phyloP scores from a whole-genome alignment of 2,888 invertebrate species.

The Agrotis exclamationis region DNA sequence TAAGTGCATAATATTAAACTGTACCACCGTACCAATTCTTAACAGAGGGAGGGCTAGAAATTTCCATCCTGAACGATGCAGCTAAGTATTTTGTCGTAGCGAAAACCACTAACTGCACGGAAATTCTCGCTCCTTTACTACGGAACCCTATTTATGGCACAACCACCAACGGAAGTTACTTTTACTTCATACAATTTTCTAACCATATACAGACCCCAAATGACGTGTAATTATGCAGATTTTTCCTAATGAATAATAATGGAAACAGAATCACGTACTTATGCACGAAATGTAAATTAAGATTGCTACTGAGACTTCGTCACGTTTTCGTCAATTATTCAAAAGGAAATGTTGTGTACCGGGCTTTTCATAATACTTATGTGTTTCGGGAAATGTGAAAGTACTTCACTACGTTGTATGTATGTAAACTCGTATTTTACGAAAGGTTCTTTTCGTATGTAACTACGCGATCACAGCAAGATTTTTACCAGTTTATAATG shows the following conservation, averaged over 20 bases:
- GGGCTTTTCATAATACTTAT: constrained; percentile 44
- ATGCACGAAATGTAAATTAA: constrained; percentile 75
- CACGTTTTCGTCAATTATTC: constrained; percentile 67
- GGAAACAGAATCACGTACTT: constrained; percentile 67
- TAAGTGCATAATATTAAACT: constrained; percentile 49
- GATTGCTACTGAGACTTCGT: constrained; percentile 57
- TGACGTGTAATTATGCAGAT: constrained; percentile 71
- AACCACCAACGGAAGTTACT: constrained; percentile 63
- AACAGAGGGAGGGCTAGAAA: constrained; percentile 53
- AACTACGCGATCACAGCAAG: background rate
- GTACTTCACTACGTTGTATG: background rate
- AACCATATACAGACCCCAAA: constrained; percentile 69
- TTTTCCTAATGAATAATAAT: constrained; percentile 66
- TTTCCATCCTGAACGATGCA: constrained; percentile 55
- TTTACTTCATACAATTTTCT: constrained; percentile 63
- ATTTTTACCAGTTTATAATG: constrained; percentile 35
- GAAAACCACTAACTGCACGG: constrained; percentile 78
- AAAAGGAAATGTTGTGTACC: constrained; percentile 60
- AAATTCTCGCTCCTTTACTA: constrained; percentile 71
- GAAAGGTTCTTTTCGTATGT: background rate
- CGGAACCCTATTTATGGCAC: constrained; percentile 69
- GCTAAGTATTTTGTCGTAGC: constrained; percentile 72
- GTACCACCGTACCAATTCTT: constrained; percentile 25
- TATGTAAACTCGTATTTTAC: constrained; percentile 8
- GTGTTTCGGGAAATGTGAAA: constrained; percentile 20